Evolutionary conservation across 2,113 vertebrate genomes (phyloP), one percentile per base, ranked within the genome.

Genomic region (Peromyscus polionotus): DNA sequence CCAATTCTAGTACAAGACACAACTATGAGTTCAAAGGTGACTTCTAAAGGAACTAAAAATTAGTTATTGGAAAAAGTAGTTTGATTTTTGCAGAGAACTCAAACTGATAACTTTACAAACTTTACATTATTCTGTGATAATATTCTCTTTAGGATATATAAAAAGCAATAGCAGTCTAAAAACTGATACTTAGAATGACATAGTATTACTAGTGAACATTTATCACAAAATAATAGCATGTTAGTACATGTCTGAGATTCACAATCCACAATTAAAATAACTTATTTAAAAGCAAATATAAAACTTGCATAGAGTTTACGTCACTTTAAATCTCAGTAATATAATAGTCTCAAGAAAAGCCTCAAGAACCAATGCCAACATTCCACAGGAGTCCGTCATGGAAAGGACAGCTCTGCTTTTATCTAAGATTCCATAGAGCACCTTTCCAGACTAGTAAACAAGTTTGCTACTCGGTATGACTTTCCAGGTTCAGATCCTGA

Each of bases 1-100:
- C 99, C 93, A 99, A 97, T 39, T 98, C 99, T 99, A 95, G 28
- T 45, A 96, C 39, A 95, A 98, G 96, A 81, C 97, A 33, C 92
- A 70, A 87, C 31, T 63, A 7, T 6, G 39, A 95, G 90, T 0
- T 14, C 84, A 92, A 96, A 26, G 12, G 7, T 73, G 10, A 72
- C 77, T 94, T 96, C 36, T 81, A 81, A 93, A 95, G 75, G 80
- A 75, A 92, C 0, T 84, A 36, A 57, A 92, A 94, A 57, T 61
- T 76, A 90, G 42, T 45, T 91, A 89, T 6, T 59, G 19, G 83
- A 89, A 89, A 93, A 93, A 65, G 14, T 68, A 54, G 17, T 3
- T 42, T 45, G 28, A 85, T 63, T 77, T 95, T 87, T 95, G 81
- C 68, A 91, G 26, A 91, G 79, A 83, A 92, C 33, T 14, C 33